Base-by-base conservation (phyloP, 92 coral and sea anemone genomes). In the Galaxea fascicularis region DNA sequence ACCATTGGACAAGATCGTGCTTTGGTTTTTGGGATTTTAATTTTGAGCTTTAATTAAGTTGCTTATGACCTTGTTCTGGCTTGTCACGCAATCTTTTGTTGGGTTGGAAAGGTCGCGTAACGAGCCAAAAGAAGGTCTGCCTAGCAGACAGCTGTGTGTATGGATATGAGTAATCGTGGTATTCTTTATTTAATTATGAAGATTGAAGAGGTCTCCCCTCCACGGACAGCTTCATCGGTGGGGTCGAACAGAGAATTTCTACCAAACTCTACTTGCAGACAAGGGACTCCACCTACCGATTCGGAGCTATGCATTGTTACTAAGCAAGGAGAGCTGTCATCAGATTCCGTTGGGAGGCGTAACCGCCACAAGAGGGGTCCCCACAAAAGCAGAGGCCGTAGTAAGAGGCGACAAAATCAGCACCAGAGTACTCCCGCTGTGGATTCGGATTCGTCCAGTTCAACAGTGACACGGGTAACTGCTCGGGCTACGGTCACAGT, bases 401-500 rank as follows among this genome's bases (percentile, higher is more conserved):
- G 82, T 12, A 89, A 74, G 53, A 79, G 74, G 46, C 80, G 82
- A 21, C 66, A 60, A 24, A 79, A 75, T 74, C 87, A 77, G 17
- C 81, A 82, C 73, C 39, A 80, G 22, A 74, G 84, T 21, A 85
- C 97, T 1, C 95, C 95, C 12, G 75, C 95, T 28, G 80, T 90
- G 53, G 98, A 94, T 76, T 89, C 95, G 12, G 98, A 94, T 52
- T 94, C 98, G 57, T 87, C 95, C n/a, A 92, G 98, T 73, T 94
- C 95, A 53, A 91, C 93, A 0, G 93, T 94, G 47, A 92, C 98
- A 28, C 87, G 94, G 75, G 97, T 93, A 12, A 94, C 95, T 26
- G 95, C 95, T 24, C 93, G 93, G 27, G 95, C 98, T 27, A 94
- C 98, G 64, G 98, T 94, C 31, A 94, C 95, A 1, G 95, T 94